Percentiles rank a stretch among this genome's conserved stretches.
Conservation (phyloP, 2,888 invertebrate species). For the Microplitis deprimator region DNA sequence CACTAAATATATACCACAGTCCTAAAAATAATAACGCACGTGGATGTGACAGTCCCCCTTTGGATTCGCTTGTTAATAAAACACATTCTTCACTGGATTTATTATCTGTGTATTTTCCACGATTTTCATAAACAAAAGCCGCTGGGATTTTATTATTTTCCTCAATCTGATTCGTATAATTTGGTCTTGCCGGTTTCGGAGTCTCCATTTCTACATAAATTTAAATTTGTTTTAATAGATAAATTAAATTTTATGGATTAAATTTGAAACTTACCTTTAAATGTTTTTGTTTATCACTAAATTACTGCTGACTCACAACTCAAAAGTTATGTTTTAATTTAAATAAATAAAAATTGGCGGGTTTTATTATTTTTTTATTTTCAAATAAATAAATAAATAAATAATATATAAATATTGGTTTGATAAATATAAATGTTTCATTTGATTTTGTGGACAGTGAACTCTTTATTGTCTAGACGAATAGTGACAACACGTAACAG, state of each 20-base stretch:
- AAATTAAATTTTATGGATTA: background rate
- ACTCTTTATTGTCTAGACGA: background rate
- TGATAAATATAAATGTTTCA: no score
- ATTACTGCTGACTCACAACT: no score
- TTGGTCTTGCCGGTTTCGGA: constrained; percentile 40
- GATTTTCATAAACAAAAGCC: constrained; percentile 55
- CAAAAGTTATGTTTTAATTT: no score
- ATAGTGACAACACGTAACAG: no score
- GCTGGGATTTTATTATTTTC: constrained; percentile 43
- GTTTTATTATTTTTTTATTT: no score
- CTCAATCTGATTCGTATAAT: constrained; percentile 61
- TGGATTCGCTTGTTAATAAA: constrained; percentile 59
- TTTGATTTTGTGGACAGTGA: no score
- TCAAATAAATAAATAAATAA: no score
- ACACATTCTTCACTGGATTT: constrained; percentile 60
- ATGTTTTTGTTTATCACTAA: no score
- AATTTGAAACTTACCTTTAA: no score
- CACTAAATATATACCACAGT: constrained; percentile 85
- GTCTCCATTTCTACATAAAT: constrained; percentile 40
- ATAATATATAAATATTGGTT: no score
- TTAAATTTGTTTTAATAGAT: background rate
- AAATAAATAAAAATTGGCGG: no score
- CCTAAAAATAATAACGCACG: constrained; percentile 77
- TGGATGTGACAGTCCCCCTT: constrained; percentile 75
- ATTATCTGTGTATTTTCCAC: constrained; percentile 55